Evolutionary conservation across 2,888 invertebrate species (phyloP), one percentile per base, ranked within the genome.

Genomic region (Drosophila borborema): DNA sequence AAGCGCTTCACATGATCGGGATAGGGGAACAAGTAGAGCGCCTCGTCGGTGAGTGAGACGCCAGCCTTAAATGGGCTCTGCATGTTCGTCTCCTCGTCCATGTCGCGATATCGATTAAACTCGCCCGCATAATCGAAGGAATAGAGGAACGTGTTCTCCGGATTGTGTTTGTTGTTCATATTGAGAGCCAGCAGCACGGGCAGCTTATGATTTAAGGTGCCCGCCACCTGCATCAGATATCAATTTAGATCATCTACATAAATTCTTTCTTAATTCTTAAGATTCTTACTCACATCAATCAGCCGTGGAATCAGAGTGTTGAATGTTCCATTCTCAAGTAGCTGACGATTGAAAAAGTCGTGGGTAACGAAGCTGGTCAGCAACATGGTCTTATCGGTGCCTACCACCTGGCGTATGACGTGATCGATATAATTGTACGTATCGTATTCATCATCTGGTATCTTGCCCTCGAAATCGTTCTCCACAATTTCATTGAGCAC

Each of bases 11-110:
- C 92, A 64, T 92, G 92, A 1, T 91, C 86, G 5, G 93, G 92
- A 72, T 92, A 92, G 14, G 93, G 93, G 80, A 95, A 95, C n/a
- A 95, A 86, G 80, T 95, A 94, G 7, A 95, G 92, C 0, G 95
- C 92, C 77, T 95, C 95, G 74, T 95, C 94, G 2, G 95, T 94
- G 58, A 95, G 93, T 14, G 94, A 94, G 4, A 94, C 94, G 1
- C 95, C 94, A 38, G 93, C 94, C 43, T 84, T 90, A 71, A 94
- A 94, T 1, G 94, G 93, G 28, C 92, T 91, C 56, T 92, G 92
- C 77, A 91, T 91, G 46, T 93, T 93, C 40, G 92, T 93, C 65
- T 92, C 92, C 66, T 92, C 92, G 54, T 92, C 92, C 79, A 92
- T 85, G 41, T 93, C 93, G 0, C 91, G 89, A 83, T 94, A 93